These are phyloP conservation scores for Euphonia xanthogaster DNA, from an alignment of 2,797 vertebrate genomes.

Conservation along the genomic window DNA sequence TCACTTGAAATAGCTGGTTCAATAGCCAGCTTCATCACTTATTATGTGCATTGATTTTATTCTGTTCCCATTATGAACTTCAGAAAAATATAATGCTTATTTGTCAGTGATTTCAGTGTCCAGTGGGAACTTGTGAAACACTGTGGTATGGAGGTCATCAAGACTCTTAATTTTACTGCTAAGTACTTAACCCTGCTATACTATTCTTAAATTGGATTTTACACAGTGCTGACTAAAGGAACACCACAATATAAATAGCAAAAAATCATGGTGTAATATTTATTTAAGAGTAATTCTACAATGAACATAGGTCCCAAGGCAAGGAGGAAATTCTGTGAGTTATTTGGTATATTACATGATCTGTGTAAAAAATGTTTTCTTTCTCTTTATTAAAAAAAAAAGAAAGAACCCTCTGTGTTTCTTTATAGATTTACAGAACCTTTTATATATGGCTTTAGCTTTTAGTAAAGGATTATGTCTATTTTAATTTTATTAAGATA, in stretches of 20 bases:
- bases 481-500: neutral
- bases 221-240: neutral
- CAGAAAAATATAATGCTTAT: neutral
- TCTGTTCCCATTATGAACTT: neutral
- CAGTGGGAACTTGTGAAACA: neutral
- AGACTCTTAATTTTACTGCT: neutral
- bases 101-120: neutral
- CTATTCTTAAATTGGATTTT: neutral
- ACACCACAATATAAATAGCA: neutral
- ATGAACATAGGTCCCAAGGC: neutral
- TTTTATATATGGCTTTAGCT: neutral
- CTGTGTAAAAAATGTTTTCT: neutral
- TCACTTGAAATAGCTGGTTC: neutral
- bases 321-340: neutral
- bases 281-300: neutral
- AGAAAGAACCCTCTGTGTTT: fast-evolving
- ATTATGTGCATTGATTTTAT: neutral
- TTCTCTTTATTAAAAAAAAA: neutral
- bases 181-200: neutral
- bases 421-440: neutral
- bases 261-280: neutral
- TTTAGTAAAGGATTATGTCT: neutral
- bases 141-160: neutral
- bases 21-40: neutral
- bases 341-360: neutral